Conservation (phyloP, 2,797 vertebrate species). For the Melanotaenia parkinsoni region DNA sequence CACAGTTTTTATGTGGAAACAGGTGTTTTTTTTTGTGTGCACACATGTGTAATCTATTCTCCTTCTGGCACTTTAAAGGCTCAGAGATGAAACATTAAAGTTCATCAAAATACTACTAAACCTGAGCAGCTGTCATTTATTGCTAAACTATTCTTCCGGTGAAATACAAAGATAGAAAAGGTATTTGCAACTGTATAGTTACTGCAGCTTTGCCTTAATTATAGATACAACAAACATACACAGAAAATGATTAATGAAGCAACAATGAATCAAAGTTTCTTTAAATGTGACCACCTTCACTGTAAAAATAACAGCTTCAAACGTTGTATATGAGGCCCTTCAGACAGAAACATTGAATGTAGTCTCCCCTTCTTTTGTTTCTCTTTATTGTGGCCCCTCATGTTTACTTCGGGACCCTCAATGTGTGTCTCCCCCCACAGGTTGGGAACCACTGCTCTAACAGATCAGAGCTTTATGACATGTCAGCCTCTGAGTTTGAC, state of each 20-base stretch:
- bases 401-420: neutral
- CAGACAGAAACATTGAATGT: neutral
- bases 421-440: neutral
- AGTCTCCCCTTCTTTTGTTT: neutral
- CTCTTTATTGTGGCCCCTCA: neutral
- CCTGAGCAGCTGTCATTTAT: neutral
- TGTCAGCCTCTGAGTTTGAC: constrained; percentile 58
- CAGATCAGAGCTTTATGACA: constrained; percentile 49
- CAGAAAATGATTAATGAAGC: neutral
- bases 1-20: neutral
- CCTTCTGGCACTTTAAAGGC: neutral
- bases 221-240: neutral
- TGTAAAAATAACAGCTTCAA: neutral
- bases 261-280: neutral
- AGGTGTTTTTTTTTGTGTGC: neutral
- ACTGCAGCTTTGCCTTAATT: neutral
- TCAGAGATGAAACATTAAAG: neutral
- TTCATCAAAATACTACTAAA: neutral
- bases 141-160: neutral
- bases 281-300: neutral
- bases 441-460: constrained; percentile 67
- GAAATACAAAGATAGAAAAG: neutral
- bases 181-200: neutral
- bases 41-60: neutral
- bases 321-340: neutral